These are phyloP conservation scores for Rhinogobius similis DNA, from an alignment of 2,113 vertebrate genomes.

Conservation along the genomic window DNA sequence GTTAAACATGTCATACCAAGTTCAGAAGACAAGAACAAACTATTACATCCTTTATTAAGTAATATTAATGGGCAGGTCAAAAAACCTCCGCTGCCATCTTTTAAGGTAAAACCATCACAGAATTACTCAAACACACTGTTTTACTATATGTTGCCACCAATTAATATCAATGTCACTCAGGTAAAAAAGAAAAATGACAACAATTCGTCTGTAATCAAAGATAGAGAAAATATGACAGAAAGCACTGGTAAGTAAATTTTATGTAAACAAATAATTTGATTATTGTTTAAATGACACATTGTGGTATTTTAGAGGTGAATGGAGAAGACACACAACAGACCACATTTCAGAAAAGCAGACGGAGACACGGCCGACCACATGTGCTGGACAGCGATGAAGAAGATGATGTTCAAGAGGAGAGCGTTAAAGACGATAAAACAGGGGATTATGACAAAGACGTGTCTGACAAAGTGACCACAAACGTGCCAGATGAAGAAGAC, in stretches of 20 bases:
- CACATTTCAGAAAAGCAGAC: slow-evolving; percentile 77
- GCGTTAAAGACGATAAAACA: slow-evolving; percentile 76
- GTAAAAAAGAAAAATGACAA: slow-evolving; percentile 88
- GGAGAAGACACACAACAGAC: slow-evolving; percentile 67
- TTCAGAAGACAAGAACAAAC: slow-evolving; percentile 81
- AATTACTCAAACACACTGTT: neutral
- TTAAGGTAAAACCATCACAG: slow-evolving; percentile 80
- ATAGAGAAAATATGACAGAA: slow-evolving; percentile 77
- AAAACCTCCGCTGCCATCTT: slow-evolving; percentile 90
- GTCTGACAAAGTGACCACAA: slow-evolving; percentile 77
- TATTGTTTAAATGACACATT: neutral
- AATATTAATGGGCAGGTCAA: slow-evolving; percentile 79
- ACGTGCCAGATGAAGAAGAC: slow-evolving; percentile 56
- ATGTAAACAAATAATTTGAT: neutral
- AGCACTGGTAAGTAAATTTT: slow-evolving; percentile 51
- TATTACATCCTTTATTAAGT: slow-evolving; percentile 78
- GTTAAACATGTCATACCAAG: slow-evolving; percentile 81
- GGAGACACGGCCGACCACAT: slow-evolving; percentile 85
- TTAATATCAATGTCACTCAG: slow-evolving; percentile 52
- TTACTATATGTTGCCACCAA: neutral
- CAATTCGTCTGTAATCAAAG: slow-evolving; percentile 74
- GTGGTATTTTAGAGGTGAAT: slow-evolving; percentile 67
- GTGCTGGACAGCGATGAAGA: slow-evolving; percentile 90
- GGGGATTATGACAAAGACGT: slow-evolving; percentile 66
- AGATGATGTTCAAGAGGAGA: slow-evolving; percentile 34